Evolutionary conservation across 2,888 invertebrate genomes (phyloP).

Genomic region (Laspeyria flexula): DNA sequence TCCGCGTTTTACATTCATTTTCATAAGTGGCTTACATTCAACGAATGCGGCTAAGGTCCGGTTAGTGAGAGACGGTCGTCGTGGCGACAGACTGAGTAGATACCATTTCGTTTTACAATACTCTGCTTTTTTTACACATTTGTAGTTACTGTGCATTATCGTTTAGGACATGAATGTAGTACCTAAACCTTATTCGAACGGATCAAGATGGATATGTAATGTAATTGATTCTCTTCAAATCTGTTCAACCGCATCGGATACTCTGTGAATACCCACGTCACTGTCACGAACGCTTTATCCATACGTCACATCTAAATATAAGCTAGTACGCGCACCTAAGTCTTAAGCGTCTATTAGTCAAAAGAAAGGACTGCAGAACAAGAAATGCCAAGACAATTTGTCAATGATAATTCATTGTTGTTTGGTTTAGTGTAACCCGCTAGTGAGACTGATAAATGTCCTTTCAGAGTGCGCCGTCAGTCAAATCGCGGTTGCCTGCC

Average conservation of each 20-base stretch:
- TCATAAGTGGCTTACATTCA: conserved; percentile 82
- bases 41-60: conserved; percentile 55
- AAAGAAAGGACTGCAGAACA: conserved; percentile 70
- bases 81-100: conserved; percentile 33
- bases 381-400: conserved; percentile 81
- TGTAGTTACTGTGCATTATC: not conserved
- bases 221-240: conserved; percentile 16
- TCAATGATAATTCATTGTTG: conserved; percentile 86
- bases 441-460: conserved; percentile 85
- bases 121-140: conserved; percentile 1
- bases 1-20: conserved; percentile 82
- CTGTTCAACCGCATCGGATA: conserved; percentile 10
- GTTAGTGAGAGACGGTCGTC: conserved; percentile 38
- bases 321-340: conserved; percentile 22
- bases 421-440: conserved; percentile 84
- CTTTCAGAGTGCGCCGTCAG: conserved; percentile 84
- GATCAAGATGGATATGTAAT: conserved; percentile 3
- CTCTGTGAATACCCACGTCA: conserved; percentile 10
- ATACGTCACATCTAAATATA: conserved; percentile 1
- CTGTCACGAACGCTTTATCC: conserved; percentile 10
- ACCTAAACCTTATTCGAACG: not conserved
- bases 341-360: conserved; percentile 59
- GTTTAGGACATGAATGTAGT: not conserved
- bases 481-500: conserved; percentile 85
- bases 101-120: conserved; percentile 16